Percentiles rank a stretch among this genome's conserved stretches.
phyloP scores from a whole-genome alignment of 2,888 invertebrate genomes.

The Idaea dimidiata region DNA sequence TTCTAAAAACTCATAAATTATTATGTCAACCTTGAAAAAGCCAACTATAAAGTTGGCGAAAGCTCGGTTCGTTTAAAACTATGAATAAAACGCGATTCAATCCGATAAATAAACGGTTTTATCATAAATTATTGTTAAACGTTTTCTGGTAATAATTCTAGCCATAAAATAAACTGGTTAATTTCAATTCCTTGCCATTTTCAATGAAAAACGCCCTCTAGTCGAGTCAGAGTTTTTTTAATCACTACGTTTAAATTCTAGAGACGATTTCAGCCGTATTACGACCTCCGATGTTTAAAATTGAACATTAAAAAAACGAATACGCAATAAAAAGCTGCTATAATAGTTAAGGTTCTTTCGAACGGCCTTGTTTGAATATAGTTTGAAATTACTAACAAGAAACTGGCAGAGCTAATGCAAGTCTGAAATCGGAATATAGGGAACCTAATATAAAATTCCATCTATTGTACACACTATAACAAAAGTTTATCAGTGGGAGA shows the following conservation, averaged over 20 bases:
- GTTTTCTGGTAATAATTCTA: not conserved
- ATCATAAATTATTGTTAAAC: not conserved
- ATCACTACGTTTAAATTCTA: slow-evolving; percentile 1
- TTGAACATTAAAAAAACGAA: slow-evolving; percentile 1
- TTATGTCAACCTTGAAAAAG: too few relatives aligned
- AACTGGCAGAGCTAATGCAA: too few relatives aligned
- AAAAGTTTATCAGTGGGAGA: too few relatives aligned
- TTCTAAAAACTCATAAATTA: not conserved
- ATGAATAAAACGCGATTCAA: too few relatives aligned
- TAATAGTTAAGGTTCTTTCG: not conserved
- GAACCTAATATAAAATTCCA: too few relatives aligned
- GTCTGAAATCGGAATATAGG: too few relatives aligned
- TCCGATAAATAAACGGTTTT: too few relatives aligned
- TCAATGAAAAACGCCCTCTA: not conserved
- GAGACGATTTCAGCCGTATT: not conserved
- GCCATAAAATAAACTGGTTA: not conserved
- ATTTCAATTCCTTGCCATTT: not conserved
- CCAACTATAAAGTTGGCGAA: too few relatives aligned
- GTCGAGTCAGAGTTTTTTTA: not conserved
- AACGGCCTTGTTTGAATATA: not conserved
- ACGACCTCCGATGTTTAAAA: not conserved
- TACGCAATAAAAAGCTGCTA: not conserved
- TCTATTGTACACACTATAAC: too few relatives aligned
- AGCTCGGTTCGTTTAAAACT: too few relatives aligned
- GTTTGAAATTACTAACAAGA: not conserved